Evolutionary conservation across 92 coral and sea anemone species (phyloP).

Genomic region (Diadumene lineata): DNA sequence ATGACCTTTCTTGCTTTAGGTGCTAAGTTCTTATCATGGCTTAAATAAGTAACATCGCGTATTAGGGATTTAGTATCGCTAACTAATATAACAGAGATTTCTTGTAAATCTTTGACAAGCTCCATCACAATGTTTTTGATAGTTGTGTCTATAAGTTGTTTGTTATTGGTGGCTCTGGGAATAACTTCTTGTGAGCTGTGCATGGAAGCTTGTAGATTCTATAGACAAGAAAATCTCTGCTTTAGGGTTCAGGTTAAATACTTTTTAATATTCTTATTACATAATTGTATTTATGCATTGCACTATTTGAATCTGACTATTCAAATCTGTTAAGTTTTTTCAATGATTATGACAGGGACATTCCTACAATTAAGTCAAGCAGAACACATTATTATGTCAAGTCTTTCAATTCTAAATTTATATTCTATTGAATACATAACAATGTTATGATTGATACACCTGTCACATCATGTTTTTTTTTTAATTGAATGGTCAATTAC

Average conservation of each 20-base stretch:
- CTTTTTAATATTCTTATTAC: too few species aligned
- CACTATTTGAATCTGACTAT: too few species aligned
- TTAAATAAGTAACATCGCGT: conserved; percentile 58
- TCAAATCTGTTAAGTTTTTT: too few species aligned
- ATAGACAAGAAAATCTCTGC: conserved; percentile 58
- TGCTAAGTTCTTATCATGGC: conserved; percentile 51
- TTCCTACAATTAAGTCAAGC: too few species aligned
- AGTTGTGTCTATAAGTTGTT: conserved; percentile 55
- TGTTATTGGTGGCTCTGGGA: conserved; percentile 57
- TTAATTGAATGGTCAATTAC: too few species aligned
- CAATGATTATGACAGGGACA: too few species aligned
- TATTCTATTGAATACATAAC: too few species aligned
- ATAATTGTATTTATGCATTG: too few species aligned
- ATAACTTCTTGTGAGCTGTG: conserved; percentile 66
- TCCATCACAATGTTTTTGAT: conserved; percentile 68
- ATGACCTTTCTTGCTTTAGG: conserved; percentile 58
- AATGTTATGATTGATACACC: too few species aligned
- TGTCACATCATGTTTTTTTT: too few species aligned
- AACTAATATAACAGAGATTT: conserved; percentile 71
- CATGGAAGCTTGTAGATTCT: conserved; percentile 82
- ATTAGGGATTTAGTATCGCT: conserved; percentile 70
- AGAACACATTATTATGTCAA: too few species aligned
- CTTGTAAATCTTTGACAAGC: conserved; percentile 77
- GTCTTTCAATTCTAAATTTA: too few species aligned
- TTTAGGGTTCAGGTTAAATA: conserved; percentile 13